Conservation (phyloP, 2,113 vertebrate species). For the Protobothrops mucrosquamatus region DNA sequence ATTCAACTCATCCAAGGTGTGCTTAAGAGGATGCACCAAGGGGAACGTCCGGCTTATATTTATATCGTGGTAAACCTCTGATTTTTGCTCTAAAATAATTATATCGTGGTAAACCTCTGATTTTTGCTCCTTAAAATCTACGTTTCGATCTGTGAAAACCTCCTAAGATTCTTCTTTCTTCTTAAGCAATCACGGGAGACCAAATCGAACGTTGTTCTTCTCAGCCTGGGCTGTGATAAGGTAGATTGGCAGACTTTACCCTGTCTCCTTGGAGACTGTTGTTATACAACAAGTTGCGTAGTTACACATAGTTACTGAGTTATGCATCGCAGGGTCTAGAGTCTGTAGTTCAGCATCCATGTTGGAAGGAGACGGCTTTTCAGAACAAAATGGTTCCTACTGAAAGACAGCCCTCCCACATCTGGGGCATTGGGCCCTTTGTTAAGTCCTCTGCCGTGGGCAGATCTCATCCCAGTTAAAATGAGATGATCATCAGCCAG, state of each 20-base stretch:
- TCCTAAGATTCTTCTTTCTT: background rate
- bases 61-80: background rate
- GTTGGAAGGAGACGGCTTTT: background rate
- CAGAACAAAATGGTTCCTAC: background rate
- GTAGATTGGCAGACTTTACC: background rate
- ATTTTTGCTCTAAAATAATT: background rate
- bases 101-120: too few relatives aligned
- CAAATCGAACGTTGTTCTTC: background rate
- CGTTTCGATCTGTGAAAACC: background rate
- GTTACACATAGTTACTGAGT: background rate
- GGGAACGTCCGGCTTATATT: background rate
- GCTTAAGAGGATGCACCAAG: background rate
- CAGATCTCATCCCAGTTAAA: background rate
- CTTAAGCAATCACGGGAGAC: background rate
- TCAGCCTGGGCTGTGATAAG: background rate
- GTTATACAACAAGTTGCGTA: background rate
- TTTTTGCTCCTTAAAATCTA: background rate
- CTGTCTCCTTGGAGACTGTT: background rate
- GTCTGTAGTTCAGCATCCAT: background rate
- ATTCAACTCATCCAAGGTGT: too few relatives aligned
- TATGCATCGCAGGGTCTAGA: background rate
- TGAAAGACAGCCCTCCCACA: background rate
- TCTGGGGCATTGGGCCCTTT: background rate
- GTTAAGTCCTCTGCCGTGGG: background rate
- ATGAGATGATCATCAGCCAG: background rate